Base-by-base conservation (phyloP, 2,113 vertebrate species). In the Mungos mungo region DNA sequence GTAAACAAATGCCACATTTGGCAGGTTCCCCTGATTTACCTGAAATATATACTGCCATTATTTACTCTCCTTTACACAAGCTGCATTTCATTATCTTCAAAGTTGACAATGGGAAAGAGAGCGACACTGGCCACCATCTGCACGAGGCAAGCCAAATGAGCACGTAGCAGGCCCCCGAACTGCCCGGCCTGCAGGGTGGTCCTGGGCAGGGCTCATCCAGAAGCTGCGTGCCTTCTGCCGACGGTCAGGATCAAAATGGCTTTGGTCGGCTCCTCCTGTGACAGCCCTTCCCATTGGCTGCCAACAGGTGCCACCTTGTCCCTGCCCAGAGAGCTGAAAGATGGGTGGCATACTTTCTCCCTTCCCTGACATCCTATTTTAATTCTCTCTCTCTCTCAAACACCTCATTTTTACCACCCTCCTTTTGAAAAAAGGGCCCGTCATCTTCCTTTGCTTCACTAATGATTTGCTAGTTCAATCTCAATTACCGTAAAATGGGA, bases 191-290 rank as follows among this genome's bases (percentile, higher is more conserved):
- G 10, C 0, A 95, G 54, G 92, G 92, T 97, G 92, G 97, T 97
- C 97, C 82, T 96, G 97, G 98, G 98, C 98, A 98, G 99, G 97
- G 97, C 97, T 69, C 92, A 38, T 69, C 50, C 18, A 95, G 98
- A 97, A 82, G 98, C 96, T 81, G 88, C 35, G 96, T 81, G 76
- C 83, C 88, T 97, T 96, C 98, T 98, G 99, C 98, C 98, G 98
- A 31, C 1, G 5, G 29, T 33, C 29, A 31, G 29, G 98, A 99
- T 99, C 98, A 99, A 93, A 88, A 97, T 76, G 98, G 96, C 98
- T 98, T 97, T 97, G 98, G 98, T 98, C 98, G 98, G 99, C 97
- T 99, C 98, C 83, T 98, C 98, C 97, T 98, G 68, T 97, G 99
- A 98, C 98, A 98, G 98, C 98, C 99, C 98, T 98, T 96, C 97